Base-by-base conservation (phyloP, 2,888 invertebrate species). In the Thelaira solivaga region DNA sequence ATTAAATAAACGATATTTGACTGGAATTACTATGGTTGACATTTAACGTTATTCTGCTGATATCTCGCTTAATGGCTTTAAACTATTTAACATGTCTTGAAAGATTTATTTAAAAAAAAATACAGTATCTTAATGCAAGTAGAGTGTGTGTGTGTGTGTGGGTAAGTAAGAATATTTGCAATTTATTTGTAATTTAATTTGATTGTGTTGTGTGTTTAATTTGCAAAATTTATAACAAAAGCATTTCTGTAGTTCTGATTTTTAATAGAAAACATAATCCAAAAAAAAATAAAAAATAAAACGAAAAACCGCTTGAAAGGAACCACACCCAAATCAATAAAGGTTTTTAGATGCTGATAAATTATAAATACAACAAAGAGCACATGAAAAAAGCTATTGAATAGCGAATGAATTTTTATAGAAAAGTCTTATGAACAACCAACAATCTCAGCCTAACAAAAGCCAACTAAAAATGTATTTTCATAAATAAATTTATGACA, bases 401-500 rank as follows among this genome's bases (percentile, higher is more conserved):
- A n/a, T n/a, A 55, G n/a, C 62, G 24, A 24, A 34, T n/a, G n/a
- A n/a, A n/a, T n/a, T n/a, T 31, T 71, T 29, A 43, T 13, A n/a
- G 3, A 22, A 6, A 36, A 57, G 20, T 36, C 36, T 57, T 41
- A 31, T 5, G 47, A 29, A 10, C 13, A 26, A 57, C 36, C 1
- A 29, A n/a, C n/a, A n/a, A n/a, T 0, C n/a, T 43, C 49, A 34
- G 43, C 16, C n/a, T 31, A 1, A 61, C 8, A 61, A 49, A 31
- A 69, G 41, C 31, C 29, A 61, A 16, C 31, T 41, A 22, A 69
- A 36, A 59, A 41, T 61, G 41, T 73, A 57, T 57, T n/a, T n/a
- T 65, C 73, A 74, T 61, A 61, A 61, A 67, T 45, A 75, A 68
- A 75, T 68, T 75, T 68, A 72, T 68, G 67, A 61, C 67, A 75